Evolutionary conservation across 1,140 invertebrate genomes (phyloP).

Genomic region (Mactra quadrangularis): DNA sequence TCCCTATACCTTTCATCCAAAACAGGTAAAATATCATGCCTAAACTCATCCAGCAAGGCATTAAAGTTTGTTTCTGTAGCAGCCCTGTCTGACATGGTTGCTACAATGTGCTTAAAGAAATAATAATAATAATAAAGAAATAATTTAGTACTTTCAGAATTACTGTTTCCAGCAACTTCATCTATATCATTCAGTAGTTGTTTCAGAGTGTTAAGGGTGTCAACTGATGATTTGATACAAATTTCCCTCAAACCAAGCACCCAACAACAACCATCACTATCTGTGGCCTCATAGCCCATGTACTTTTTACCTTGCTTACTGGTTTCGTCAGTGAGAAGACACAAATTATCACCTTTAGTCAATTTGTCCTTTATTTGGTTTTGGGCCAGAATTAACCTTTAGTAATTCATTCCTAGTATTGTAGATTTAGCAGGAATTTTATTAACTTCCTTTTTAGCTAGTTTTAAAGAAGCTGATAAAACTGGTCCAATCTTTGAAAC

Average conservation of each 20-base stretch:
- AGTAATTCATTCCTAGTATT: slow-evolving; percentile 30
- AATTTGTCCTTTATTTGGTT: slow-evolving; percentile 44
- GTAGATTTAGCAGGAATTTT: slow-evolving; percentile 35
- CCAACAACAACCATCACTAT: slow-evolving; percentile 45
- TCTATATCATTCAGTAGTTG: slow-evolving; percentile 42
- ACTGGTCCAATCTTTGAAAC: not conserved
- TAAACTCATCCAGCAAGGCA: slow-evolving; percentile 4
- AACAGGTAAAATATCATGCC: slow-evolving; percentile 29
- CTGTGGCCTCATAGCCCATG: slow-evolving; percentile 42
- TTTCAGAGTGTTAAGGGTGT: slow-evolving; percentile 34
- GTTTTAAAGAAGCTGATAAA: slow-evolving; percentile 4
- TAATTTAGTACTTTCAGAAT: slow-evolving; percentile 23
- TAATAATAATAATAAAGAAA: no score
- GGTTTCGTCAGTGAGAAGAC: slow-evolving; percentile 44
- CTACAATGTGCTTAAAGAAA: slow-evolving; percentile 11
- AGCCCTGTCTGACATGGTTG: slow-evolving; percentile 49
- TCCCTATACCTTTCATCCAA: slow-evolving; percentile 13
- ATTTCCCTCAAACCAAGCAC: slow-evolving; percentile 46
- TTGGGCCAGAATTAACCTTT: slow-evolving; percentile 24
- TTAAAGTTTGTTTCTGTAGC: slow-evolving; percentile 49
- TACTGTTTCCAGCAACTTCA: slow-evolving; percentile 24
- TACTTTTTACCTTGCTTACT: slow-evolving; percentile 47
- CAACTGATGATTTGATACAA: slow-evolving; percentile 27
- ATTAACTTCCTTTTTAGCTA: slow-evolving; percentile 33
- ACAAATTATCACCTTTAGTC: slow-evolving; percentile 18